Conservation (phyloP, 2,797 vertebrate species). For the Falco columbarius region DNA sequence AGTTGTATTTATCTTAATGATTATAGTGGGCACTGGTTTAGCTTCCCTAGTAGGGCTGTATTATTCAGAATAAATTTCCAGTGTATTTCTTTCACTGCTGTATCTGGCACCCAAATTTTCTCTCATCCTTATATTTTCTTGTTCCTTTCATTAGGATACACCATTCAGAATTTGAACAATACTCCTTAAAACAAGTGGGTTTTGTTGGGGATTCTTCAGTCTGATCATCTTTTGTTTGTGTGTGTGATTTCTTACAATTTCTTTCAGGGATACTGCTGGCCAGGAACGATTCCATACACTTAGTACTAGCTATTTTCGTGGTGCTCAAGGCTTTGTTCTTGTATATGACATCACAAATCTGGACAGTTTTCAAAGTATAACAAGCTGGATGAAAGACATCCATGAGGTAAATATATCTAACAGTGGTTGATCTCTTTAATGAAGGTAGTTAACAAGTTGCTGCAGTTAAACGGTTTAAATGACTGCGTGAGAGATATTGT, state of each 20-base stretch:
- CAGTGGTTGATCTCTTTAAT: not conserved
- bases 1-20: not conserved
- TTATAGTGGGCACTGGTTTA: not conserved
- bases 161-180: not conserved
- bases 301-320: conserved; percentile 78
- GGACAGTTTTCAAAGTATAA: conserved; percentile 69
- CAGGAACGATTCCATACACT: conserved; percentile 78
- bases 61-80: not conserved
- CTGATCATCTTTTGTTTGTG: not conserved
- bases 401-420: conserved; percentile 68
- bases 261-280: conserved; percentile 78
- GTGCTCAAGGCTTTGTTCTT: conserved; percentile 77
- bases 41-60: not conserved
- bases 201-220: not conserved
- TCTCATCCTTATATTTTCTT: not conserved
- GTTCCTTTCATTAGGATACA: not conserved
- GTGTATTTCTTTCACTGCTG: not conserved
- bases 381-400: conserved; percentile 76
- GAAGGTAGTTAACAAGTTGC: not conserved
- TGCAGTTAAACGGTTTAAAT: not conserved
- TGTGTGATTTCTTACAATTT: not conserved
- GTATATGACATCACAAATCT: conserved; percentile 78
- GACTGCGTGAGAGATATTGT: not conserved
- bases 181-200: not conserved
- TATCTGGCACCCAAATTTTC: not conserved